Evolutionary conservation across 2,797 vertebrate genomes (phyloP), one percentile per base, ranked within the genome.

Genomic region (Gymnocypris eckloni): DNA sequence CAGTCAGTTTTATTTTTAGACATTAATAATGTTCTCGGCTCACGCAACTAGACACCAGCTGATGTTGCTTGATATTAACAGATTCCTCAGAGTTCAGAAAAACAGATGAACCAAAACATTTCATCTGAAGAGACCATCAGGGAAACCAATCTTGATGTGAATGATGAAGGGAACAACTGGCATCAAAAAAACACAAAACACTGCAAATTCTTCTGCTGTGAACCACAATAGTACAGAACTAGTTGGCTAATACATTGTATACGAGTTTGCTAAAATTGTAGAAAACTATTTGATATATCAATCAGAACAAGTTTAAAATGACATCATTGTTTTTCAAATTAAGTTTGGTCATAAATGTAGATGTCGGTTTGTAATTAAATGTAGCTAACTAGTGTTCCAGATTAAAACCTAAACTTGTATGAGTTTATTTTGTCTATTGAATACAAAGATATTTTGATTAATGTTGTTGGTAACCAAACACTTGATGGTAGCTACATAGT

Each of bases 11-110:
- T 76, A 76, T 54, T 76, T 76, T 76, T 76, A 76, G 73, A 76
- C 18, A 76, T 76, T 76, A 76, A 76, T 76, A 76, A 76, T 76
- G 18, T 54, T 67, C 79, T 69, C 20, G 7, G 66, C 48, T 18
- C 67, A 70, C 13, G 15, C 20, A 81, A 43, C 54, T 28, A 73
- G 70, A 82, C 41, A 33, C 70, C 54, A 64, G 76, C 39, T 72
- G 39, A 61, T 70, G 50, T 85, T 61, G 16, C 41, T 28, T 61
- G 39, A 82, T 64, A 73, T 73, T 48, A 73, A 72, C 25, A 0
- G 7, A 73, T 12, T 59, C 54, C 70, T 73, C 16, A n/a, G 11
- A 9, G 18, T 45, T 72, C 9, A 43, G 54, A 61, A 25, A 66
- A 59, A 7, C 6, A 33, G 67, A 41, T 71, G 37, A 72, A 41